Percentiles rank a stretch among this genome's conserved stretches.
Evolutionary conservation across 1,140 invertebrate species (phyloP).

Genomic region (Parasteatoda tepidariorum): DNA sequence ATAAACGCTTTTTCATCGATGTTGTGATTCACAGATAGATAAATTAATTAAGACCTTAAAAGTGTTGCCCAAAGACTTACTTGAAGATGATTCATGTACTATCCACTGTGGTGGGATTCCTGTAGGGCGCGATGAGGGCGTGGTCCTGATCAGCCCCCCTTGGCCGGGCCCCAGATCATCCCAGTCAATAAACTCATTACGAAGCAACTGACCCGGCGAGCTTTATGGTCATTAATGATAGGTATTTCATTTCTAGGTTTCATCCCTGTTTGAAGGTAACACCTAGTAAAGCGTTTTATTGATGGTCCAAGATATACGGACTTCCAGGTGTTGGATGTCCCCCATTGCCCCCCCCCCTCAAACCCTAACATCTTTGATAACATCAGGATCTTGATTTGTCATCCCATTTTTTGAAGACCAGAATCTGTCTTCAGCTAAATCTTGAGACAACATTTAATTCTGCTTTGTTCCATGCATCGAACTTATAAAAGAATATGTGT

Average conservation of each 20-base stretch:
- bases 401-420: neutral
- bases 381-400: constrained; percentile 1
- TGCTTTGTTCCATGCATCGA: no score
- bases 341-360: no score
- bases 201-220: constrained; percentile 49
- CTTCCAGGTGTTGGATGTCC: constrained; percentile 17
- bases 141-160: constrained; percentile 42
- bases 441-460: no score
- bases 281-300: constrained; percentile 57
- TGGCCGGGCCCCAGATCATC: constrained; percentile 54
- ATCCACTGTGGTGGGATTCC: constrained; percentile 3
- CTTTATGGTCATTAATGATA: constrained; percentile 59
- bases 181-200: constrained; percentile 58
- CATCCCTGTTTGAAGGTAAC: constrained; percentile 29
- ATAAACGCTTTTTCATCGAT: constrained; percentile 5
- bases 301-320: constrained; percentile 6
- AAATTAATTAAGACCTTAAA: constrained; percentile 51
- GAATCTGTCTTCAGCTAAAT: no score
- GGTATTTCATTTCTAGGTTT: constrained; percentile 43
- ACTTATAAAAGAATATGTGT: no score
- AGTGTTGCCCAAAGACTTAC: neutral
- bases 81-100: constrained; percentile 37
- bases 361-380: no score
- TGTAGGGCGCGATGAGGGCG: constrained; percentile 47
- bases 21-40: constrained; percentile 32